phyloP scores from a whole-genome alignment of 1,140 invertebrate genomes.

The Drosophila novamexicana region DNA sequence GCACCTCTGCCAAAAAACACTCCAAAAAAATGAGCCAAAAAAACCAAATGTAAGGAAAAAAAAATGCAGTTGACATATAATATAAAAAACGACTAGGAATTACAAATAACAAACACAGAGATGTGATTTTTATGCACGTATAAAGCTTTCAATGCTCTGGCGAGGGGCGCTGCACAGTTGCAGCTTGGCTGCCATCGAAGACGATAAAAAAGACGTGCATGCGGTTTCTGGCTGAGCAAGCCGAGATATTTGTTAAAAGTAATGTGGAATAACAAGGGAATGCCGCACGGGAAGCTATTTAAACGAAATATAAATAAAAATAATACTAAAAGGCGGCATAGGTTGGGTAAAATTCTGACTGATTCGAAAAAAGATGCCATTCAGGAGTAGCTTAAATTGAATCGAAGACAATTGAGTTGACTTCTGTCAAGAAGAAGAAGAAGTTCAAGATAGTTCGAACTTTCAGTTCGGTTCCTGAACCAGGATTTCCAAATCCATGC shows the following conservation, averaged over 20 bases:
- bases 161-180: conserved; percentile 10
- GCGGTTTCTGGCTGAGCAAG: conserved; percentile 44
- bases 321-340: too few species aligned
- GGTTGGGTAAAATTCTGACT: too few species aligned
- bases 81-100: conserved; percentile 58
- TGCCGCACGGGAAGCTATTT: conserved; percentile 28
- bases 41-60: conserved; percentile 21
- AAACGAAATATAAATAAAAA: neutral
- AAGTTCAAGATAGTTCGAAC: too few species aligned
- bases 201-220: conserved; percentile 53
- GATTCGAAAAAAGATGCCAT: too few species aligned
- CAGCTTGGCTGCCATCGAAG: conserved; percentile 16
- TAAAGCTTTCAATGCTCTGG: conserved; percentile 17
- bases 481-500: too few species aligned
- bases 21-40: conserved; percentile 19
- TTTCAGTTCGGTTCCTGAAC: too few species aligned
- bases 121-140: conserved; percentile 80
- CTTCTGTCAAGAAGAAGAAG: too few species aligned
- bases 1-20: conserved; percentile 49
- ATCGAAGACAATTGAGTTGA: too few species aligned
- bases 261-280: conserved; percentile 43
- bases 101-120: conserved; percentile 71
- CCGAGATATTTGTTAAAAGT: conserved; percentile 51
- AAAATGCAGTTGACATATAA: conserved; percentile 65
- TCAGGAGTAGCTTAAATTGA: too few species aligned